phyloP scores from a whole-genome alignment of 2,797 vertebrate species.

The Tragopan temminckii region DNA sequence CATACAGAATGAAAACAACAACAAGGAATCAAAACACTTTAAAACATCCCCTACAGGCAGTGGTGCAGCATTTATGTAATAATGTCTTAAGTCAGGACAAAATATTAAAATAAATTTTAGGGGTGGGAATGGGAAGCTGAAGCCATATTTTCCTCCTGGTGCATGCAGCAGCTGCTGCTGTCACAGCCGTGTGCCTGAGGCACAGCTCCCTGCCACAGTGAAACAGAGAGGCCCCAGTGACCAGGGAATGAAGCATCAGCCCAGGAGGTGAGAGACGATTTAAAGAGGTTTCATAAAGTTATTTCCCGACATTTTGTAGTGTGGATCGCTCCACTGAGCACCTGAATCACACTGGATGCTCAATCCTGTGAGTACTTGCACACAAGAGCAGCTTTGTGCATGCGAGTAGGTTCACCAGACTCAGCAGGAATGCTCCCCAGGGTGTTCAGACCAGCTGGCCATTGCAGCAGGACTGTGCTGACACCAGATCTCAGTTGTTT shows the following conservation, averaged over 20 bases:
- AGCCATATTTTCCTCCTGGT: background rate
- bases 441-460: background rate
- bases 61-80: conserved; percentile 23
- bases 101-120: conserved; percentile 49
- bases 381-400: background rate
- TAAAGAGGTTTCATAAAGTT: background rate
- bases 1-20: conserved; percentile 37
- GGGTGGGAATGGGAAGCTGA: conserved; percentile 19
- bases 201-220: background rate
- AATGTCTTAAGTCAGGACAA: conserved; percentile 42
- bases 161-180: background rate
- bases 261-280: background rate
- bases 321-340: background rate
- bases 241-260: background rate
- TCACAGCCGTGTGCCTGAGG: background rate
- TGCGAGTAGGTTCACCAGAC: accelerated
- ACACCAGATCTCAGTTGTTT: background rate
- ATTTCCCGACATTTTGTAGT: background rate
- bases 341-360: background rate
- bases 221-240: background rate
- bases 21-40: conserved; percentile 27
- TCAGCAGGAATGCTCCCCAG: background rate
- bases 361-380: background rate
- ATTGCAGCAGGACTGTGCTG: background rate
- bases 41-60: conserved; percentile 41